phyloP scores from a whole-genome alignment of 2,797 vertebrate genomes.

The Peromyscus attwateri region DNA sequence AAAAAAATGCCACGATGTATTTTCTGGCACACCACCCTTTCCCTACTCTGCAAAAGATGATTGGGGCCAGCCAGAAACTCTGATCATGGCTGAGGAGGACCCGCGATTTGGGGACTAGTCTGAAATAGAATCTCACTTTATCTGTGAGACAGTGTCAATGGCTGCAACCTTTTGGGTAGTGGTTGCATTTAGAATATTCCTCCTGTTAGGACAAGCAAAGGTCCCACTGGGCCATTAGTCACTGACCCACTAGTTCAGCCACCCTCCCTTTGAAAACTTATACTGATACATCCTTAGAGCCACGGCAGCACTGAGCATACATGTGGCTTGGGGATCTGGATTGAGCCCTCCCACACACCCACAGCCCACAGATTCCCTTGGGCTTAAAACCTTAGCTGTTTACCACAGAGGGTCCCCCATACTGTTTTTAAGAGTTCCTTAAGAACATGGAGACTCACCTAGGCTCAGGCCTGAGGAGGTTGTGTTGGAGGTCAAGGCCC shows the following conservation, averaged over 20 bases:
- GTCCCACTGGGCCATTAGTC: not conserved
- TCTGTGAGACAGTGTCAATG: not conserved
- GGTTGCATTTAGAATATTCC: not conserved
- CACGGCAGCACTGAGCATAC: rapidly evolving
- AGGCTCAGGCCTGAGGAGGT: not conserved
- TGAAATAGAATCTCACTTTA: not conserved
- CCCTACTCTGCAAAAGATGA: not conserved
- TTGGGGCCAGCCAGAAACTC: not conserved
- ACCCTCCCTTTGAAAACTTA: not conserved
- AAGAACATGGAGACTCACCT: slow-evolving; percentile 17
- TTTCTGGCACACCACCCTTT: not conserved
- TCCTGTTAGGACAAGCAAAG: not conserved
- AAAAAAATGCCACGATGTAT: not conserved
- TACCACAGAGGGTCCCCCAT: not conserved
- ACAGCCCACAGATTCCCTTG: not conserved
- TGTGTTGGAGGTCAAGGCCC: not conserved
- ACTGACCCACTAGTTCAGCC: too few species aligned
- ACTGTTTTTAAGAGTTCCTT: not conserved
- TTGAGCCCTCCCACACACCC: too few species aligned
- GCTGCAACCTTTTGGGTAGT: not conserved
- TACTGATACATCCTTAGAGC: not conserved
- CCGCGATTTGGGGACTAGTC: too few species aligned
- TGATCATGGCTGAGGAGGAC: not conserved
- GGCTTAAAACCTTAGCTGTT: not conserved
- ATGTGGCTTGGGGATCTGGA: not conserved